Evolutionary conservation across 2,888 invertebrate genomes (phyloP), one percentile per base, ranked within the genome.

Genomic region (Crematogaster levior): DNA sequence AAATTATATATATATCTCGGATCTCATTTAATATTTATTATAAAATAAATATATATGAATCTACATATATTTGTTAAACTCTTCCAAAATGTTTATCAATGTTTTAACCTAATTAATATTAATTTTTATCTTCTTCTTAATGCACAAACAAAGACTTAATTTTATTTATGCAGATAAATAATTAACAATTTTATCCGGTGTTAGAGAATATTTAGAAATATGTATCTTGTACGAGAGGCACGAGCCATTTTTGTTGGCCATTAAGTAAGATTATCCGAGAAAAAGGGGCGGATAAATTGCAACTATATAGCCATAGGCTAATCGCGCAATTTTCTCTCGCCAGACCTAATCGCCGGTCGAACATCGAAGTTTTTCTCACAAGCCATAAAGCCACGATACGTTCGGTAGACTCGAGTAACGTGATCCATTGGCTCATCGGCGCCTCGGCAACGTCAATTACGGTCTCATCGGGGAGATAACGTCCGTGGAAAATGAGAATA

Each of bases 401-500:
- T 68, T 68, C 56, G 12, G 9, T 46, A n/a, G 70, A 77, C 27
- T 56, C 43, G 43, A 40, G 77, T 70, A 77, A 77, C 56, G 3
- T 43, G 70, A 86, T 81, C 60, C 61, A 43, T 18, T 5, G 43
- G 56, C 43, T 72, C 58, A 74, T 46, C 70, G 61, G 48, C 40
- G 34, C 43, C 37, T 61, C 72, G 51, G 40, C 37, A 53, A 75
- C 68, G 75, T 70, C 81, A 83, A 88, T 88, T 82, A 73, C 83
- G 74, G 56, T 27, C 46, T 18, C 12, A 77, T 56, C 65, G 56
- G 24, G 48, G 43, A 46, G 27, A 61, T 86, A 88, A 37, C 80
- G 61, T 61, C 63, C 66, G 66, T 68, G 61, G 34, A 66, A 81
- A 65, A 58, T 77, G 70, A 84, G 77, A 84, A 88, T 87, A 73